These are phyloP conservation scores for Onychorhynchus coronatus DNA, from an alignment of 2,113 vertebrate species.

Conservation along the genomic window DNA sequence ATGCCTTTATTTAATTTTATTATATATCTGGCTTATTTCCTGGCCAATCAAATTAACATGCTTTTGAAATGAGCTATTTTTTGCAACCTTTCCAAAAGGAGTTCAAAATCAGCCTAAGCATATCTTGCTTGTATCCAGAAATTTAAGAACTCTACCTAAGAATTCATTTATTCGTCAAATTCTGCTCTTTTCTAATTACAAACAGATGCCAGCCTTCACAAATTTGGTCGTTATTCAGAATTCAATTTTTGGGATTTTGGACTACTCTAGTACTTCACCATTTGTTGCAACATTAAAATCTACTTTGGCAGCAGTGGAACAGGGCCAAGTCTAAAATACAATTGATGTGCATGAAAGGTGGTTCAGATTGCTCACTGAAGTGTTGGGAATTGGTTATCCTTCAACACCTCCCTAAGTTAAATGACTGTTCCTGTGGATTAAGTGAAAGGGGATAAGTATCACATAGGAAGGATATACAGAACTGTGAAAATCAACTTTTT, in stretches of 20 bases:
- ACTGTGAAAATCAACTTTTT: rapidly evolving
- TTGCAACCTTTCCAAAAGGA: conserved; percentile 4
- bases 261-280: not conserved
- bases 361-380: not conserved
- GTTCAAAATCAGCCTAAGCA: not conserved
- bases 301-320: not conserved
- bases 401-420: not conserved
- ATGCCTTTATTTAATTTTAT: conserved; percentile 35
- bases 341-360: not conserved
- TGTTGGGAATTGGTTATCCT: not conserved
- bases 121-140: not conserved
- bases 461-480: not conserved
- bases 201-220: not conserved
- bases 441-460: not conserved
- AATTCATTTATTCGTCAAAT: not conserved
- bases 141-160: not conserved
- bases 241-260: not conserved
- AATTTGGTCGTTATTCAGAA: not conserved
- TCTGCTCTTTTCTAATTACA: not conserved
- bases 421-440: not conserved
- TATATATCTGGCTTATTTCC: not conserved
- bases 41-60: not conserved
- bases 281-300: not conserved
- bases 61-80: not conserved
- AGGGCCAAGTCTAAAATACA: not conserved